Percentiles rank a stretch among this genome's conserved stretches.
phyloP scores from a whole-genome alignment of 1,140 invertebrate genomes.

The Sycophaga agraensis region DNA sequence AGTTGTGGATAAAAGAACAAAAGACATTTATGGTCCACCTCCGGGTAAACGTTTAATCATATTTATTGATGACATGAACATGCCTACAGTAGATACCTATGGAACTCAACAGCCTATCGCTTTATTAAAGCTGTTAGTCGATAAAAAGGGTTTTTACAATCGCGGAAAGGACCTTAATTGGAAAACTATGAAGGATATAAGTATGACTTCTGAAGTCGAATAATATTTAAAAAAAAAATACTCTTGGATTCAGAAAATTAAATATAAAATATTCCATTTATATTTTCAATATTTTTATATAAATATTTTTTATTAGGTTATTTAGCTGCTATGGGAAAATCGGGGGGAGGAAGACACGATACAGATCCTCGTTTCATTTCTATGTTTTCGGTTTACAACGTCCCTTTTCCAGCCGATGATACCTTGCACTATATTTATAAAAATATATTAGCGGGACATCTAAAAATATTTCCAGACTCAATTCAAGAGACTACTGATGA shows the following conservation, averaged over 20 bases:
- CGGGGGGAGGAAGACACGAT: constrained; percentile 83
- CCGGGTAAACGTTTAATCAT: constrained; percentile 82
- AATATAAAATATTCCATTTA: background rate
- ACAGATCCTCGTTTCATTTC: constrained; percentile 88
- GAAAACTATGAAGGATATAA: constrained; percentile 84
- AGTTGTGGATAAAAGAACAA: constrained; percentile 83
- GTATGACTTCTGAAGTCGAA: constrained; percentile 39
- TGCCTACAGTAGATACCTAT: constrained; percentile 86
- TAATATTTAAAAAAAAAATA: no score
- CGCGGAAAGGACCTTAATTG: constrained; percentile 86
- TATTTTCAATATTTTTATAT: background rate
- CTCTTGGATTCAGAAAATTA: no score
- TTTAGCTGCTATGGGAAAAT: constrained; percentile 78
- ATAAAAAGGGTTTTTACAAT: constrained; percentile 84
- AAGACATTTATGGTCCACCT: constrained; percentile 84
- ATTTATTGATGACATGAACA: constrained; percentile 94
- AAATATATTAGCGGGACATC: constrained; percentile 78
- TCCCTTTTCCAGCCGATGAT: constrained; percentile 75
- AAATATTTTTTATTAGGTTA: constrained; percentile 60
- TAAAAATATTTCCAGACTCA: constrained; percentile 67
- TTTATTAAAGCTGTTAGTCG: constrained; percentile 81
- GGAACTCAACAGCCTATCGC: constrained; percentile 93
- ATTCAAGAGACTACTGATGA: constrained; percentile 66
- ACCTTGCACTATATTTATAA: constrained; percentile 82
- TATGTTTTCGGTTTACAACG: constrained; percentile 84